Evolutionary conservation across 2,113 vertebrate species (phyloP).

Genomic region (Rhinolophus sinicus): DNA sequence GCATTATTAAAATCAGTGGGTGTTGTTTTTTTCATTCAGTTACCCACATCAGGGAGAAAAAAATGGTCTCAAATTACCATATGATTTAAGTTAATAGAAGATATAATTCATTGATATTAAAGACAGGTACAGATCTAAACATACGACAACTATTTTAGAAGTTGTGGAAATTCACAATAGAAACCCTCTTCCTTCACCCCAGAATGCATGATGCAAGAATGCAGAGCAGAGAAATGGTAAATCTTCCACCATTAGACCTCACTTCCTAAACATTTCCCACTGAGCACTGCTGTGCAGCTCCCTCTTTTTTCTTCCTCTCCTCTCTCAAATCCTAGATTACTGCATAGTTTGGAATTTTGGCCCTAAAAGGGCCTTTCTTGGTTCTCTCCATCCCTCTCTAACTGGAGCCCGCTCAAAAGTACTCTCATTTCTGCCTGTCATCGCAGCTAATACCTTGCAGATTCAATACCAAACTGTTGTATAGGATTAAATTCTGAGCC

Average conservation of each 20-base stretch:
- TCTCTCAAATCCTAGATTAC: not conserved
- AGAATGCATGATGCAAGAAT: not conserved
- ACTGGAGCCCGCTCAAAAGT: not conserved
- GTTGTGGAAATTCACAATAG: not conserved
- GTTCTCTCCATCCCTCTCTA: not conserved
- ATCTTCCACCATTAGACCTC: not conserved
- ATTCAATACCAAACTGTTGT: not conserved
- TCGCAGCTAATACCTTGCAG: constrained; percentile 34
- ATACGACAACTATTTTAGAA: not conserved
- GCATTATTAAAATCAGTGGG: constrained; percentile 24
- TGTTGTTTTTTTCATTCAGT: not conserved
- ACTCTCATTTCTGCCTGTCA: constrained; percentile 27
- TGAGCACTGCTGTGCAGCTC: accelerated
- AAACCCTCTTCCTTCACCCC: not conserved
- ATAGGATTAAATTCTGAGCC: constrained; percentile 44
- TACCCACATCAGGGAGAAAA: not conserved
- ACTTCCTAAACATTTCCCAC: not conserved
- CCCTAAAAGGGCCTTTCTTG: not conserved
- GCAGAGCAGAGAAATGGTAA: not conserved
- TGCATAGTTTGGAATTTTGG: not conserved
- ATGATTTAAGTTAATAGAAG: not conserved
- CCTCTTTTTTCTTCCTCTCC: not conserved
- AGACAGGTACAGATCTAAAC: not conserved
- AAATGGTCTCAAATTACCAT: not conserved
- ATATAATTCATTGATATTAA: not conserved